Percentiles rank a stretch among this genome's conserved stretches.
These are phyloP conservation scores for Crotalus horridus DNA, from an alignment of 2,113 vertebrate species.

Conservation along the genomic window DNA sequence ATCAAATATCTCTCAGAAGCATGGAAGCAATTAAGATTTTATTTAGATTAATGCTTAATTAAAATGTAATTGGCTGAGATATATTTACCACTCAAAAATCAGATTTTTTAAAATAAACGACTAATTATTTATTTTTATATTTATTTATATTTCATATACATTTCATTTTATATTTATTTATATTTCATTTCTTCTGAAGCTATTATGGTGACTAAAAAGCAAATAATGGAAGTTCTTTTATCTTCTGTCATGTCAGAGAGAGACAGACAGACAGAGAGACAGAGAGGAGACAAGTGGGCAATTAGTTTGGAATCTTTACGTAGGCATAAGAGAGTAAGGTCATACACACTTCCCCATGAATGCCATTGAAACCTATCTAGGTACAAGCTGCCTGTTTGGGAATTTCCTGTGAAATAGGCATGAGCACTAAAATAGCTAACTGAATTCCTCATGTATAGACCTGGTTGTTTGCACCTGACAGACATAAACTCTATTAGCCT, in stretches of 20 bases:
- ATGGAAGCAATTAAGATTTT: constrained; percentile 45
- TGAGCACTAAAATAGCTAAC: not conserved
- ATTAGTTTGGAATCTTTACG: not conserved
- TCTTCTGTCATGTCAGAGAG: not conserved
- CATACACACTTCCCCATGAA: not conserved
- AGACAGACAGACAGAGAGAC: not conserved
- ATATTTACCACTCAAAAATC: constrained; percentile 44
- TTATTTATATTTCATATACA: not conserved
- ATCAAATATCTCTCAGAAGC: constrained; percentile 53
- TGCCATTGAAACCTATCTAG: not conserved
- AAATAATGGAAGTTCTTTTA: not conserved
- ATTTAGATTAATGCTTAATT: constrained; percentile 61
- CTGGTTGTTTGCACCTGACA: not conserved
- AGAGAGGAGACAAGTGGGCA: not conserved
- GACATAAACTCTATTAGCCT: not conserved
- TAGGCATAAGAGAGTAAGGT: not conserved
- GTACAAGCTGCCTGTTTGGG: not conserved
- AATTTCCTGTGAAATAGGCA: not conserved
- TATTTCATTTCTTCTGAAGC: not conserved
- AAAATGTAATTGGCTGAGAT: constrained; percentile 58
- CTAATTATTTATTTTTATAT: constrained; percentile 29
- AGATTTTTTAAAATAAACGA: constrained; percentile 63
- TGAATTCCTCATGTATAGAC: not conserved
- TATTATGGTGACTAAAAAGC: not conserved
- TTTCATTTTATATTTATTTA: not conserved